Evolutionary conservation across 2,888 invertebrate genomes (phyloP).

Genomic region (Rhingia rostrata): DNA sequence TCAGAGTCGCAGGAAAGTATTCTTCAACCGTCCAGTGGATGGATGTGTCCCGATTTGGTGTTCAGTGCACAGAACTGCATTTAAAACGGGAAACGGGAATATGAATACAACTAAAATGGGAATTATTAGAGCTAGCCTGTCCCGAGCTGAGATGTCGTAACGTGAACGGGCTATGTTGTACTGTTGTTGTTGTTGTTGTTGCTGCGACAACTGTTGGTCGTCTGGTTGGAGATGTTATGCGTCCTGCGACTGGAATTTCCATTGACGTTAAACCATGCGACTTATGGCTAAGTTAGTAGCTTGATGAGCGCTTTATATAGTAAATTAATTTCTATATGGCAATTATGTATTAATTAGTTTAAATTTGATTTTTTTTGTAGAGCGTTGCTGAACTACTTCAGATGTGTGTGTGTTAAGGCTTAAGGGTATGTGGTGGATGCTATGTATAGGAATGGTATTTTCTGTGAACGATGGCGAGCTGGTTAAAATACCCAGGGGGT

Average conservation of each 20-base stretch:
- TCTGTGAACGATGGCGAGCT: too few species aligned
- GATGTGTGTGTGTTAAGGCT: background rate
- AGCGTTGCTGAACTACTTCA: background rate
- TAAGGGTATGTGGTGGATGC: background rate
- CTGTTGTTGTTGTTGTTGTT: conserved; percentile 8
- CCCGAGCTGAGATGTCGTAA: conserved; percentile 32
- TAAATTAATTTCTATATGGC: conserved; percentile 68
- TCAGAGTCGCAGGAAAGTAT: conserved; percentile 56
- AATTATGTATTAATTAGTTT: conserved; percentile 67
- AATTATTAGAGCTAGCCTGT: conserved; percentile 54
- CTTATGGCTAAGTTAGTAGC: conserved; percentile 68
- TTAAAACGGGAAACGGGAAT: conserved; percentile 70
- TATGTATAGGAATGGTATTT: background rate
- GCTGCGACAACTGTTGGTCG: background rate
- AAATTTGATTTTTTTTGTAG: conserved; percentile 36
- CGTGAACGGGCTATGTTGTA: conserved; percentile 16
- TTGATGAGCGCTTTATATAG: conserved; percentile 70
- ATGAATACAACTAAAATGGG: conserved; percentile 61
- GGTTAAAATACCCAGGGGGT: too few species aligned
- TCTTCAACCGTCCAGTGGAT: conserved; percentile 48
- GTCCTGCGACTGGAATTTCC: conserved; percentile 57
- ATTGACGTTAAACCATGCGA: conserved; percentile 60
- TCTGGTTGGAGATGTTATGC: conserved; percentile 37
- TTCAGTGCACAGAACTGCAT: conserved; percentile 58
- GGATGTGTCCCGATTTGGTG: conserved; percentile 62